A percentile compares a stretch with the other conserved stretches of the same genome.
phyloP scores from a whole-genome alignment of 1,140 invertebrate genomes.

The Halesus radiatus region DNA sequence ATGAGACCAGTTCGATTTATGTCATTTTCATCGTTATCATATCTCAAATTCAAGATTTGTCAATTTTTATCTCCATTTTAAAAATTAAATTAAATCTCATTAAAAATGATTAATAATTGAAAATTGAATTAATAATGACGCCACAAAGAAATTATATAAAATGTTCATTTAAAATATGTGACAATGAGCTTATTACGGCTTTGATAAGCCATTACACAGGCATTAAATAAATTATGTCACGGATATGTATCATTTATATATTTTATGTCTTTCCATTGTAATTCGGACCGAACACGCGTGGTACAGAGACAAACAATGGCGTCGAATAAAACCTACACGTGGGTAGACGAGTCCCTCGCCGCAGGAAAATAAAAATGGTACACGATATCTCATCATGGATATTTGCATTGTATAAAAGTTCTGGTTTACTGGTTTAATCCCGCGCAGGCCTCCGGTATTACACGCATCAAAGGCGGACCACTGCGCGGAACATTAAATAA shows the following conservation, averaged over 20 bases:
- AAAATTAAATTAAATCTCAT: too few species aligned
- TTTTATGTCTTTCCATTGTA: not conserved
- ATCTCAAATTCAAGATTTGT: too few species aligned
- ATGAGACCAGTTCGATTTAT: too few species aligned
- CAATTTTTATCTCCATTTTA: too few species aligned
- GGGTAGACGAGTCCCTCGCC: conserved; percentile 24
- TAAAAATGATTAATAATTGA: too few species aligned
- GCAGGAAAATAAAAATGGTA: conserved; percentile 51
- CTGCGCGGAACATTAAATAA: conserved; percentile 43
- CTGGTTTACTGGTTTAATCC: conserved; percentile 51
- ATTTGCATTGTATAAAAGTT: conserved; percentile 54
- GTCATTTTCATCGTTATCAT: too few species aligned
- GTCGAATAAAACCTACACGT: conserved; percentile 15
- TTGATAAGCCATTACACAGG: not conserved
- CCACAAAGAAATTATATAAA: too few species aligned
- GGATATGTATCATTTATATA: not conserved
- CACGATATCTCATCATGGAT: conserved; percentile 52
- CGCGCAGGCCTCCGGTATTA: conserved; percentile 43
- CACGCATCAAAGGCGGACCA: conserved; percentile 50
- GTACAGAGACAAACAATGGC: conserved; percentile 18
- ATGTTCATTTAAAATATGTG: not conserved
- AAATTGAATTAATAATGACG: too few species aligned
- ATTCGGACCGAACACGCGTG: conserved; percentile 5
- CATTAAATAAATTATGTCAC: conserved; percentile 1
- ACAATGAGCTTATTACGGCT: not conserved